Conservation (phyloP, 2,888 invertebrate genomes). For the Melieria picta region DNA sequence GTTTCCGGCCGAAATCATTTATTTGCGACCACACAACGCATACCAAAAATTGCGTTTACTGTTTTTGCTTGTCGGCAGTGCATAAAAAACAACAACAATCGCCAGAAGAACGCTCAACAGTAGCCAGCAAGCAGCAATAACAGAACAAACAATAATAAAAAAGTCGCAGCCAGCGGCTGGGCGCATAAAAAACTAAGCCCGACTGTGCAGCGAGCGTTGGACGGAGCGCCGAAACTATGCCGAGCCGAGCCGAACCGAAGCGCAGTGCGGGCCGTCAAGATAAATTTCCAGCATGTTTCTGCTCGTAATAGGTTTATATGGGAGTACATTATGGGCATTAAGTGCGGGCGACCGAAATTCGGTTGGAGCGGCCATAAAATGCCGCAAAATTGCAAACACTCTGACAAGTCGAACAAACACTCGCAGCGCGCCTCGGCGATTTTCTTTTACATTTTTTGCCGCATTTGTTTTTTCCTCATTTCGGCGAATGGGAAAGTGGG, state of each 20-base stretch:
- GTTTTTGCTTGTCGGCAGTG: not conserved
- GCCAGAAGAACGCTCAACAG: not conserved
- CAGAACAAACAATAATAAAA: not conserved
- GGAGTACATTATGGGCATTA: conserved; percentile 34
- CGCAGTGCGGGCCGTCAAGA: conserved; percentile 11
- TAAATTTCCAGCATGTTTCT: conserved; percentile 21
- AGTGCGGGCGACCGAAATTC: conserved; percentile 4
- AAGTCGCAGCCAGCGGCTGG: not conserved
- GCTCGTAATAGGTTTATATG: conserved; percentile 38
- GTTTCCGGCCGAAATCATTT: conserved; percentile 17
- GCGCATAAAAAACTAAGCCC: not conserved
- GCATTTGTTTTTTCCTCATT: too few relatives aligned
- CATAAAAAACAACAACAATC: not conserved
- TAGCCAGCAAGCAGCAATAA: not conserved
- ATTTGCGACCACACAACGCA: conserved; percentile 8
- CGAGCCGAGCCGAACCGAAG: not conserved
- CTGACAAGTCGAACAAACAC: too few relatives aligned
- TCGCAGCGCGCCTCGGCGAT: too few relatives aligned
- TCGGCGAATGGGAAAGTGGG: too few relatives aligned
- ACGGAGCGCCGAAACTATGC: not conserved
- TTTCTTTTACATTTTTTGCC: too few relatives aligned
- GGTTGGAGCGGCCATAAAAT: conserved; percentile 9
- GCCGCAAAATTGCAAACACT: too few relatives aligned
- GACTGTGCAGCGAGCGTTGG: not conserved
- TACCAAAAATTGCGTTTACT: not conserved